A percentile compares a stretch with the other conserved stretches of the same genome.
These are phyloP conservation scores for Batillaria attramentaria DNA, from an alignment of 1,140 invertebrate species.

Conservation along the genomic window DNA sequence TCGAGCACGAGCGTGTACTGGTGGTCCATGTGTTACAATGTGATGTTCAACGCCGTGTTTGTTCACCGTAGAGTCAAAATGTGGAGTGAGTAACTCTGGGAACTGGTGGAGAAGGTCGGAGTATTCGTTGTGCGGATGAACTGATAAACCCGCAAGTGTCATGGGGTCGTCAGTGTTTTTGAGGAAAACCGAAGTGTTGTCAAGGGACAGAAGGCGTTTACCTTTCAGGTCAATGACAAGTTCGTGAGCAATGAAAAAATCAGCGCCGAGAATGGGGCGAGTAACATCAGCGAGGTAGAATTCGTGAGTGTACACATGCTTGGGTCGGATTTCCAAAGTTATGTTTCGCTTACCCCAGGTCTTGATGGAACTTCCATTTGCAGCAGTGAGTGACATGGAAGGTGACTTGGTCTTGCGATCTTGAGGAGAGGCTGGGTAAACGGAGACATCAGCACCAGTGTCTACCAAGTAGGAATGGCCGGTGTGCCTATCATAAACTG, in stretches of 20 bases:
- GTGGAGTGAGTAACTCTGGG: constrained; percentile 5
- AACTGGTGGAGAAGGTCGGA: constrained; percentile 3
- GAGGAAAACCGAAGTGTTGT: background rate
- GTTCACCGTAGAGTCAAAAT: constrained; percentile 6
- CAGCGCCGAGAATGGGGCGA: constrained; percentile 18
- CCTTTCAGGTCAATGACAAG: constrained; percentile 18
- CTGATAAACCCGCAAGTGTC: background rate
- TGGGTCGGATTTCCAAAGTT: background rate
- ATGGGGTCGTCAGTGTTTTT: background rate
- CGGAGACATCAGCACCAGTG: constrained; percentile 13
- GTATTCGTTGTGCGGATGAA: background rate
- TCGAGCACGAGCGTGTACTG: constrained; percentile 31
- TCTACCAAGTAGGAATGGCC: constrained; percentile 8
- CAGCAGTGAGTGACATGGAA: constrained; percentile 3
- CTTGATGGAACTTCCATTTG: constrained; percentile 9
- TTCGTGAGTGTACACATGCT: background rate
- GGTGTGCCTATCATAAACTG: constrained; percentile 11
- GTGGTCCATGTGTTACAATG: constrained; percentile 34
- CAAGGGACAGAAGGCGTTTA: background rate
- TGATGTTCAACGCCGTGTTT: constrained; percentile 31
- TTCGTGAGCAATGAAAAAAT: constrained; percentile 11
- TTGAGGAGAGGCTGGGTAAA: constrained; percentile 1
- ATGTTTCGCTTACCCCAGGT: constrained; percentile 1
- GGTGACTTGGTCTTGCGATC: background rate
- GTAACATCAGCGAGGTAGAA: constrained; percentile 23